Base-by-base conservation (phyloP, 2,888 invertebrate genomes). In the Cinara cedri region DNA sequence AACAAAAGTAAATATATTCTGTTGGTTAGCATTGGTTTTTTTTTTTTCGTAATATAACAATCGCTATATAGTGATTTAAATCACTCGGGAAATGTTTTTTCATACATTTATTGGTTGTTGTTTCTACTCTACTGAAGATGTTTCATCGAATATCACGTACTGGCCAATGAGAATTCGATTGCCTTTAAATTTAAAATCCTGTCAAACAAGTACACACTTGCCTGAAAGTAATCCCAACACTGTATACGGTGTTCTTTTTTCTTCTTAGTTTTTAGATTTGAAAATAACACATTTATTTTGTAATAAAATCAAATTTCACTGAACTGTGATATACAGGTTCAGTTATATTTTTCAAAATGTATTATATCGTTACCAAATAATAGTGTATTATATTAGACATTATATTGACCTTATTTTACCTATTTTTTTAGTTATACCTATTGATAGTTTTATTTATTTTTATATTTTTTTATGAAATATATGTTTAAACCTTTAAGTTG, bases 31-130 rank as follows among this genome's bases (percentile, higher is more conserved):
- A n/a, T n/a, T n/a, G n/a, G n/a, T 55, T 42, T n/a, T 54, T 70
- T 13, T 16, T 42, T 71, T 1, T 63, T 19, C 19, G 24, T 44
- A 55, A 55, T 16, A 55, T 55, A 55, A 42, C 68, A 46, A 65
- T 68, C n/a, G 11, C 49, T 4, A 55, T 16, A 21, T 42, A 71
- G 70, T 71, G 71, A 55, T 71, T 71, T 71, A 71, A 71, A 55
- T 71, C 71, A 55, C 42, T 72, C 8, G 44, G 44, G 55, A 57
- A 57, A 44, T 42, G 55, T 44, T 54, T 55, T 54, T 24, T 72
- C n/a, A 57, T 57, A 57, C 71, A n/a, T 72, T 72, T 71, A 71
- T 72, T 24, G 71, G 57, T 57, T 72, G 57, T 72, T 46, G 57
- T 57, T 72, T 72, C 24, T 44, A 42, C 57, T 57, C 24, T 46